phyloP scores from a whole-genome alignment of 2,113 vertebrate species.

The Semnopithecus entellus region DNA sequence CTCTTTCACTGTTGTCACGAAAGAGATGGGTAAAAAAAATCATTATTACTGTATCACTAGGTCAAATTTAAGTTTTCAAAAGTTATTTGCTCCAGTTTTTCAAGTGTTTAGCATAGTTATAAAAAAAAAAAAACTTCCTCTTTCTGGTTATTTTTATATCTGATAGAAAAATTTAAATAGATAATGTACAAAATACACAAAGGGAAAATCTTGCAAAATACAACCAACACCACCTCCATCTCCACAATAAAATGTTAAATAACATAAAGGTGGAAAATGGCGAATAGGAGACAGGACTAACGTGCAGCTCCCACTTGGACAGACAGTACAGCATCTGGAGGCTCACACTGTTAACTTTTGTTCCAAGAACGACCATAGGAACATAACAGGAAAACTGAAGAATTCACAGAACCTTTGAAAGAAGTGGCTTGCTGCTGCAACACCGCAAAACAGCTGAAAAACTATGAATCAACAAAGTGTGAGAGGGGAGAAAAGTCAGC shows the following conservation, averaged over 20 bases:
- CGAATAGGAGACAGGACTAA: too few relatives aligned
- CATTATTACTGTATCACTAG: not conserved
- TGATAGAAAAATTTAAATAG: constrained; percentile 19
- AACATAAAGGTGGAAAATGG: not conserved
- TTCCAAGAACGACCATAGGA: too few relatives aligned
- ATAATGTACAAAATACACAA: not conserved
- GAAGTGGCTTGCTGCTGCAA: too few relatives aligned
- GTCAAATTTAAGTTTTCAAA: constrained; percentile 30
- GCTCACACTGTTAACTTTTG: too few relatives aligned
- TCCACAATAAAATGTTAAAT: not conserved
- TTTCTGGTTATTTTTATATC: not conserved
- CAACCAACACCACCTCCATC: not conserved
- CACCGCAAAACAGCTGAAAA: too few relatives aligned
- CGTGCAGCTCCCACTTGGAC: too few relatives aligned
- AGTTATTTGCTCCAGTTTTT: constrained; percentile 7
- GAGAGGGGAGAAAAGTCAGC: too few relatives aligned
- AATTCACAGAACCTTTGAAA: too few relatives aligned
- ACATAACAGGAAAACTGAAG: too few relatives aligned
- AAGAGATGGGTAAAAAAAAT: not conserved
- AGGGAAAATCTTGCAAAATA: not conserved
- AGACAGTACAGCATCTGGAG: too few relatives aligned
- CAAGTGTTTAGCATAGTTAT: not conserved
- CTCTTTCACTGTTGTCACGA: not conserved
- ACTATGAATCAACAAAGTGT: too few relatives aligned
- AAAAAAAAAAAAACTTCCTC: not conserved